phyloP scores from a whole-genome alignment of 2,113 vertebrate genomes.

The Rhadina sibilatrix region DNA sequence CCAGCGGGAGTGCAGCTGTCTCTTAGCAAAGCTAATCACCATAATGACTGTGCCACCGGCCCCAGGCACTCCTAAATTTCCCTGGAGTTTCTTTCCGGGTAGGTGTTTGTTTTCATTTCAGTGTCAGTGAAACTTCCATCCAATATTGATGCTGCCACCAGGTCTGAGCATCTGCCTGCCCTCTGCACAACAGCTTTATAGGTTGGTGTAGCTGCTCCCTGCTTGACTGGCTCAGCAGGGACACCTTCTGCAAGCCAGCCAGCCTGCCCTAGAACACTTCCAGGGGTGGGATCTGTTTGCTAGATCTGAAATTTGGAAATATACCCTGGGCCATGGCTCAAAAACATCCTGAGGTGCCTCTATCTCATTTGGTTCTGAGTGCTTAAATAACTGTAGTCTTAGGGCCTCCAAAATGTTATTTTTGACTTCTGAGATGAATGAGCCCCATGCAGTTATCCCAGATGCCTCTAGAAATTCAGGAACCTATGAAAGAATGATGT shows the following conservation, averaged over 20 bases:
- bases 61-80: not conserved
- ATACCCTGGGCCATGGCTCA: fast-evolving
- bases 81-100: not conserved
- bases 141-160: not conserved
- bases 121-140: not conserved
- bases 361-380: not conserved
- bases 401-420: not conserved
- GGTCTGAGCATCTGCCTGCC: not conserved
- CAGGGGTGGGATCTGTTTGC: not conserved
- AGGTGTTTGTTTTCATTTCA: not conserved
- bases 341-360: not conserved
- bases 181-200: fast-evolving
- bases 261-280: not conserved
- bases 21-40: not conserved
- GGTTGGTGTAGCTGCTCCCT: not conserved
- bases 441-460: not conserved
- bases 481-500: not conserved
- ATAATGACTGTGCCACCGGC: not conserved
- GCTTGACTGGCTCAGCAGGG: not conserved
- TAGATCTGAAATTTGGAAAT: not conserved
- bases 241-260: not conserved
- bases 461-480: not conserved
- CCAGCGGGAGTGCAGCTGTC: not conserved
- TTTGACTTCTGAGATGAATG: not conserved
- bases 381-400: not conserved